phyloP scores from a whole-genome alignment of 2,113 vertebrate genomes.

The cat (Felis catus) region DNA sequence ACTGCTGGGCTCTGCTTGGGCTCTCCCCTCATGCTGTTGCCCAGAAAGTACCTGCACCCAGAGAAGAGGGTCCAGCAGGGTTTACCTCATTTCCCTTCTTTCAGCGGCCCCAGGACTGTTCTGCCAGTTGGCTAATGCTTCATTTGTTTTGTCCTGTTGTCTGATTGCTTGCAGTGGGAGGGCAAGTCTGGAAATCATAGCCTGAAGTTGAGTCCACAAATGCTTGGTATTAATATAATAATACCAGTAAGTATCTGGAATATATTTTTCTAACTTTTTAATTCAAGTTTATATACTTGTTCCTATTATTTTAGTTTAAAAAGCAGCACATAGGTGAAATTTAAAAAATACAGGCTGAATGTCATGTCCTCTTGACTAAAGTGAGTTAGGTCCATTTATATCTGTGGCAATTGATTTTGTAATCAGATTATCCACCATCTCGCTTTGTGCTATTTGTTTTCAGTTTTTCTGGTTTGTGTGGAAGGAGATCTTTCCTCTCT shows the following conservation, averaged over 20 bases:
- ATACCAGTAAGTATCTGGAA: background rate
- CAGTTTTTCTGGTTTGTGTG: background rate
- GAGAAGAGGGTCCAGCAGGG: background rate
- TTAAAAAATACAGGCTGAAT: background rate
- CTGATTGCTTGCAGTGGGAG: background rate
- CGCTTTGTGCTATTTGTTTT: background rate
- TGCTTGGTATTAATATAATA: background rate
- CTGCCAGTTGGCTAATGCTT: background rate
- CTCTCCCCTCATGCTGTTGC: background rate
- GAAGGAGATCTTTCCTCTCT: background rate
- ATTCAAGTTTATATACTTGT: background rate
- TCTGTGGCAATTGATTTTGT: background rate
- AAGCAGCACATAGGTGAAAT: background rate
- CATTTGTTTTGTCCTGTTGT: background rate
- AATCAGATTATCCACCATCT: background rate
- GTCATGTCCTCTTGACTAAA: background rate
- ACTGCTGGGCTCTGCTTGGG: rapidly evolving
- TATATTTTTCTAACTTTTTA: background rate
- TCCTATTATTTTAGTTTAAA: background rate
- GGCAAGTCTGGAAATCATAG: background rate
- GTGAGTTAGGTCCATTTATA: background rate
- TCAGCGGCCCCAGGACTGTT: background rate
- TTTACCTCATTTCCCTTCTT: background rate
- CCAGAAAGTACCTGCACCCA: background rate
- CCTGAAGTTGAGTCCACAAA: background rate